Conservation (phyloP, 2,888 invertebrate species). For the Sarcophaga rosellei region DNA sequence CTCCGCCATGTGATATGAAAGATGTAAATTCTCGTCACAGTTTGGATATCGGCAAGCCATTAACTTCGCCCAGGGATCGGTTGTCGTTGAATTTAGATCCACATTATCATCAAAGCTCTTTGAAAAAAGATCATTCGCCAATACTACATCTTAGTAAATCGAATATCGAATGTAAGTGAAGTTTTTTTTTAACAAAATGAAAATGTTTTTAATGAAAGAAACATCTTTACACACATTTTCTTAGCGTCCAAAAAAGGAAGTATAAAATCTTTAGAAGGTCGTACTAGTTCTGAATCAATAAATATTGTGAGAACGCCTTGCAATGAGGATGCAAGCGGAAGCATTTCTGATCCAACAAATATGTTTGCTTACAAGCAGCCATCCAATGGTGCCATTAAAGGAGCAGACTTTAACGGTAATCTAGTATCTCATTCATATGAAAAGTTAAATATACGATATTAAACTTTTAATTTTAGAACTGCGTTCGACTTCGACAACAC, state of each 20-base stretch:
- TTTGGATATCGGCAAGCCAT: constrained; percentile 52
- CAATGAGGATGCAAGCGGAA: constrained; percentile 72
- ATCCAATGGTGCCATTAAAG: constrained; percentile 53
- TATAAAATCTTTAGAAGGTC: constrained; percentile 70
- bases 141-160: constrained; percentile 50
- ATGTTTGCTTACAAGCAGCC: constrained; percentile 60
- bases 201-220: neutral
- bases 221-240: neutral
- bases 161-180: constrained; percentile 57
- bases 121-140: constrained; percentile 64
- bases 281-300: constrained; percentile 68
- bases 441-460: neutral
- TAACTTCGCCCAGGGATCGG: constrained; percentile 75
- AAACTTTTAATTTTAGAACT: constrained; percentile 69
- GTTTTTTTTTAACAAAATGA: neutral
- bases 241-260: constrained; percentile 63
- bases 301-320: constrained; percentile 73
- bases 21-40: constrained; percentile 39
- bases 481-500: constrained; percentile 81
- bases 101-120: constrained; percentile 55
- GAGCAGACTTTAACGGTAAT: constrained; percentile 54
- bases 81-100: constrained; percentile 77
- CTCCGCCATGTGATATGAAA: constrained; percentile 51
- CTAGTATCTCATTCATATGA: too few species aligned
- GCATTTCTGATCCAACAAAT: constrained; percentile 56